These are phyloP conservation scores for Dasypolia templi DNA, from an alignment of 2,888 invertebrate genomes.

Conservation along the genomic window DNA sequence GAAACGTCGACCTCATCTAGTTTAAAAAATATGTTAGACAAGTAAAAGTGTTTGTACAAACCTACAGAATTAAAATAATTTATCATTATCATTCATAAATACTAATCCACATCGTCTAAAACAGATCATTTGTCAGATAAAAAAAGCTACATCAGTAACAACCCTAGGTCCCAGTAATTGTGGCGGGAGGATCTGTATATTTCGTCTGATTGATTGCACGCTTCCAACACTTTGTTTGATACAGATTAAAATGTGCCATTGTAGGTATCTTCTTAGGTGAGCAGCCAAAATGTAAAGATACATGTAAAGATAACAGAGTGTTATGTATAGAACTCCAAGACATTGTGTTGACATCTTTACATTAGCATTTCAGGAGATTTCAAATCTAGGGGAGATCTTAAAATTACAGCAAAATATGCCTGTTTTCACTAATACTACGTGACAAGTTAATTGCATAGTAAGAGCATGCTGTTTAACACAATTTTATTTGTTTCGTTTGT, in stretches of 20 bases:
- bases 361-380: background rate
- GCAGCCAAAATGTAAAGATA: background rate
- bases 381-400: background rate
- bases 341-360: background rate
- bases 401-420: background rate
- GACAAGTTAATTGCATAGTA: background rate
- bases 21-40: no score
- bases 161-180: constrained; percentile 31
- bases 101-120: background rate
- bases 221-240: constrained; percentile 32
- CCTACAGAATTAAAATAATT: no score
- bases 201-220: constrained; percentile 51
- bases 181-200: constrained; percentile 33
- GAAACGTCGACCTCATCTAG: no score
- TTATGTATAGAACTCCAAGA: no score
- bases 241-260: constrained; percentile 3
- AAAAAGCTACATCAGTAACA: constrained; percentile 2
- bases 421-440: background rate
- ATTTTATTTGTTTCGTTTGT: no score
- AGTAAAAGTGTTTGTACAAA: no score
- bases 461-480: background rate
- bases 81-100: no score
- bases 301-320: background rate
- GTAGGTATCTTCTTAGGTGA: background rate
- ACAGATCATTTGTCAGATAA: background rate